phyloP scores from a whole-genome alignment of 2,888 invertebrate species.

The Mythimna ferrago region DNA sequence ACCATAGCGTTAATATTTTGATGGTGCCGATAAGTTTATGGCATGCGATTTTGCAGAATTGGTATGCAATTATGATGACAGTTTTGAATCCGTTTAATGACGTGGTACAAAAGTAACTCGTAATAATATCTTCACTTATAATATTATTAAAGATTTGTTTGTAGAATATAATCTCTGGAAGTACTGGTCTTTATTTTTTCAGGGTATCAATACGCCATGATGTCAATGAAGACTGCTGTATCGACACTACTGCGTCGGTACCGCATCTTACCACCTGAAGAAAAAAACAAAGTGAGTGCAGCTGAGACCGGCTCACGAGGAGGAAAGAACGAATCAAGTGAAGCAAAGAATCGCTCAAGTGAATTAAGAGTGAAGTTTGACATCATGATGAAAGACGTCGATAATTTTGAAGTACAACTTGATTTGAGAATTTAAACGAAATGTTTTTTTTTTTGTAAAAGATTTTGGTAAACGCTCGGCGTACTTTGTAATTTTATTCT shows the following conservation, averaged over 20 bases:
- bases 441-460: background rate
- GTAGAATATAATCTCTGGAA: no score
- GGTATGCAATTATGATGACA: no score
- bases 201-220: constrained; percentile 82
- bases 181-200: background rate
- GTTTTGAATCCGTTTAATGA: no score
- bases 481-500: no score
- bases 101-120: no score
- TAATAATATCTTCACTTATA: no score
- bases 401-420: constrained; percentile 38
- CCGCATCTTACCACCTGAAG: constrained; percentile 55
- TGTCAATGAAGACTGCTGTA: constrained; percentile 80
- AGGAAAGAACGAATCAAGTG: background rate
- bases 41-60: no score
- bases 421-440: constrained; percentile 22
- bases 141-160: no score
- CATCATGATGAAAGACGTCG: constrained; percentile 68
- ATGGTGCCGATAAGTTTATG: no score
- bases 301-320: background rate
- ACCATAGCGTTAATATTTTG: no score
- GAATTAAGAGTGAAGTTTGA: constrained; percentile 63
- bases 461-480: no score
- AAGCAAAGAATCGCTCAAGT: constrained; percentile 12
- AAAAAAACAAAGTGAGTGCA: background rate
- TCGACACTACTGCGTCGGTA: constrained; percentile 74